These are phyloP conservation scores for Rhabdophis nuchalis DNA, from an alignment of 2,797 vertebrate genomes.

Conservation along the genomic window DNA sequence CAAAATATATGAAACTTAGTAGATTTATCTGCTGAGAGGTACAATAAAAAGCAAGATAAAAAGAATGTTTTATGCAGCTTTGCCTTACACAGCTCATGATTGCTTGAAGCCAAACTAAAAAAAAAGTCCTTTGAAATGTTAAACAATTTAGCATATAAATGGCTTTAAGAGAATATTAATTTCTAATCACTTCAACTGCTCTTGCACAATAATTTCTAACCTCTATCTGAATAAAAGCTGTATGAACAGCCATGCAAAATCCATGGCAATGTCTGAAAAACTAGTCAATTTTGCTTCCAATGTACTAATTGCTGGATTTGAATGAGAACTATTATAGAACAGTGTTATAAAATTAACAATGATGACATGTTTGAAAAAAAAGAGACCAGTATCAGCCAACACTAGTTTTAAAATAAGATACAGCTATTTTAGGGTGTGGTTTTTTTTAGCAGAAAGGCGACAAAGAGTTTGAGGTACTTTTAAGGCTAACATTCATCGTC, in stretches of 20 bases:
- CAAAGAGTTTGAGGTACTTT: neutral
- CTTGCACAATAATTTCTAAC: slow-evolving; percentile 55
- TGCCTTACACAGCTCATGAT: slow-evolving; percentile 33
- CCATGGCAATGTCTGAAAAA: slow-evolving; percentile 21
- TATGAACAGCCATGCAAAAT: slow-evolving; percentile 38
- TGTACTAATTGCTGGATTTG: slow-evolving; percentile 13
- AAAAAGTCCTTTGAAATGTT: slow-evolving; percentile 54
- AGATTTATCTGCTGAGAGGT: slow-evolving; percentile 24
- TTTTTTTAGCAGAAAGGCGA: neutral
- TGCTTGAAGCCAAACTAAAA: slow-evolving; percentile 51
- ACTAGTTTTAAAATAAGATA: slow-evolving; percentile 5
- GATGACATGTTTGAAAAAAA: neutral
- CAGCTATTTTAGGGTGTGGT: neutral
- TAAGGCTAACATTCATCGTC: neutral
- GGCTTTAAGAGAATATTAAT: slow-evolving; percentile 55
- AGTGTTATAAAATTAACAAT: neutral
- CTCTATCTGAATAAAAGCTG: slow-evolving; percentile 43
- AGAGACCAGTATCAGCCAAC: neutral
- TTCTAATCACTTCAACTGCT: slow-evolving; percentile 41
- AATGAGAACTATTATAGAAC: slow-evolving; percentile 14
- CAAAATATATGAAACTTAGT: slow-evolving; percentile 23
- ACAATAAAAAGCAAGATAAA: slow-evolving; percentile 46
- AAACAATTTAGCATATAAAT: slow-evolving; percentile 61
- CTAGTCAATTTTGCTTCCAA: neutral
- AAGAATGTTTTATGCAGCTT: slow-evolving; percentile 48